Conservation (phyloP, 2,888 invertebrate genomes). For the Phalera bucephala region DNA sequence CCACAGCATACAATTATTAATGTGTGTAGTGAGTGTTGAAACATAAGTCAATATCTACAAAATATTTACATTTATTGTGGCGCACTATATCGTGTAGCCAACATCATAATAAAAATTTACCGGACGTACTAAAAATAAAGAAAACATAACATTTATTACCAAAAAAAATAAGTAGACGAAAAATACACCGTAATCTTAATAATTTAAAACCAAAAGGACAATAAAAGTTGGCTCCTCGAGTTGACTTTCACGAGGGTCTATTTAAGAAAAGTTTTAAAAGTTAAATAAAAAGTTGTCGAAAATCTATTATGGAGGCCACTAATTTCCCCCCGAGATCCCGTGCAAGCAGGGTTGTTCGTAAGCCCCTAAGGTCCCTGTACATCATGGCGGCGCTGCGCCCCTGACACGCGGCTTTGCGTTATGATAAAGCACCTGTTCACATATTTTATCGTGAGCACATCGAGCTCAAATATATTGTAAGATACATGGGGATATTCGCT, state of each 20-base stretch:
- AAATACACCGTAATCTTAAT: too few species aligned
- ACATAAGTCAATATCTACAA: too few species aligned
- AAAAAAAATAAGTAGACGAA: too few species aligned
- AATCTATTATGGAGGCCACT: conserved; percentile 64
- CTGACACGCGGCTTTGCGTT: conserved; percentile 72
- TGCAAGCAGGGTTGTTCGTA: conserved; percentile 46
- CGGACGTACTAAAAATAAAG: too few species aligned
- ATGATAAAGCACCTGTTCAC: conserved; percentile 78
- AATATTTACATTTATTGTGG: too few species aligned
- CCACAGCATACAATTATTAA: too few species aligned
- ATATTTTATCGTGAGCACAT: conserved; percentile 73
- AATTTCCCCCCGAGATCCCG: conserved; percentile 55
- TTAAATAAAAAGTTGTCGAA: conserved; percentile 33
- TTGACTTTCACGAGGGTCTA: conserved; percentile 9
- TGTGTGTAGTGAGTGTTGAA: too few species aligned
- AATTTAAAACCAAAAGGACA: conserved; percentile 8
- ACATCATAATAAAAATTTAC: too few species aligned
- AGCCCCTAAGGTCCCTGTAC: conserved; percentile 72
- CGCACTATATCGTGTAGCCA: too few species aligned
- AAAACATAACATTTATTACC: too few species aligned
- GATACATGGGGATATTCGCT: conserved; percentile 46
- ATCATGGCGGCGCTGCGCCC: conserved; percentile 62
- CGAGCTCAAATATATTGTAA: conserved; percentile 59
- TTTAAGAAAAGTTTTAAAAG: conserved; percentile 15
- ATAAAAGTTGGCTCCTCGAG: conserved; percentile 6